Evolutionary conservation across 2,888 invertebrate genomes (phyloP).

Genomic region (Papilio demoleus): DNA sequence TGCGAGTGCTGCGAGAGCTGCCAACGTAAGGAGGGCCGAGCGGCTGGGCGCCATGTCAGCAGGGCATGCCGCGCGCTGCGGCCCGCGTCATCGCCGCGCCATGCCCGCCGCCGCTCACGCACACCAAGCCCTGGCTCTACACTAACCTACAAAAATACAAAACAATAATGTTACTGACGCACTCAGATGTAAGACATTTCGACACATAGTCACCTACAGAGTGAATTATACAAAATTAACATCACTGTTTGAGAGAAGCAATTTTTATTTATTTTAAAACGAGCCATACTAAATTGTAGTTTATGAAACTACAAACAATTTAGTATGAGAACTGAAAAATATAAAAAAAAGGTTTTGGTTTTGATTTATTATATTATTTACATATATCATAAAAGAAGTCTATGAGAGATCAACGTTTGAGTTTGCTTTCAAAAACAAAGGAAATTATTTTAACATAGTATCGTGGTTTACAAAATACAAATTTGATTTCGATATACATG

Average conservation of each 20-base stretch:
- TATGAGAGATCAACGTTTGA: background rate
- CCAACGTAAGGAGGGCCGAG: slow-evolving; percentile 79
- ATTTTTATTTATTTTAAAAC: too few relatives aligned
- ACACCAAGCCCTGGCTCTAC: slow-evolving; percentile 51
- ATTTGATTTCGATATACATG: too few relatives aligned
- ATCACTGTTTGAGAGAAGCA: too few relatives aligned
- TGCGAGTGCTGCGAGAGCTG: slow-evolving; percentile 78
- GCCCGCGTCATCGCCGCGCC: slow-evolving; percentile 76
- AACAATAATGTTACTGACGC: background rate
- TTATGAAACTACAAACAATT: too few relatives aligned
- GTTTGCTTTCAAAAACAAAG: slow-evolving; percentile 6
- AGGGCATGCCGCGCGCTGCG: slow-evolving; percentile 73
- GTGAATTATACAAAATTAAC: too few relatives aligned
- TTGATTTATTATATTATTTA: background rate
- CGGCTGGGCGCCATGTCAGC: slow-evolving; percentile 82
- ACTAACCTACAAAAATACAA: slow-evolving; percentile 48
- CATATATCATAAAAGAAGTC: background rate
- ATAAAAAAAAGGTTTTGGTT: too few relatives aligned
- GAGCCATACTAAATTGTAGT: too few relatives aligned
- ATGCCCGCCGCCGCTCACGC: slow-evolving; percentile 55
- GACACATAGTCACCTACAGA: too few relatives aligned
- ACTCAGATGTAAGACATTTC: too few relatives aligned
- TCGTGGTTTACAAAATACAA: background rate
- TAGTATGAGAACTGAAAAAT: too few relatives aligned
- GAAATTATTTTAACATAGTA: slow-evolving; percentile 12